phyloP scores from a whole-genome alignment of 2,888 invertebrate species.

The Agrochola macilenta region DNA sequence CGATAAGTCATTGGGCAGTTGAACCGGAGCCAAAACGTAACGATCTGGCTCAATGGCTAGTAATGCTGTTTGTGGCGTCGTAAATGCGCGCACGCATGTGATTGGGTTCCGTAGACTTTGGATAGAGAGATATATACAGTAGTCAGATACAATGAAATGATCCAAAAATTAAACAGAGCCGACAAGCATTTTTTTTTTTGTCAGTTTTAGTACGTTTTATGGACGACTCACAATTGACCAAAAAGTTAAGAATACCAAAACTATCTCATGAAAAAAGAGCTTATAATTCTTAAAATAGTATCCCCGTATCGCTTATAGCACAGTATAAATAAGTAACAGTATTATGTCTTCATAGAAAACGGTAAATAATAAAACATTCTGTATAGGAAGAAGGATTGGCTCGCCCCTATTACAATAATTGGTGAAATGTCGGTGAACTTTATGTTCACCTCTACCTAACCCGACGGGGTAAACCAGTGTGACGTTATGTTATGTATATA shows the following conservation, averaged over 20 bases:
- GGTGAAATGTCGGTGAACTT: not conserved
- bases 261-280: not conserved
- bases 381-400: not conserved
- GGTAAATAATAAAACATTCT: not conserved
- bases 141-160: not conserved
- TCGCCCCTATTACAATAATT: not conserved
- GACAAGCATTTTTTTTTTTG: not conserved
- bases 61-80: conserved; percentile 39
- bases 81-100: conserved; percentile 24
- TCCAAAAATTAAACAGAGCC: not conserved
- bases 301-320: not conserved
- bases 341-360: too few species aligned
- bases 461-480: too few species aligned
- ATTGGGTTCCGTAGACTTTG: conserved; percentile 19
- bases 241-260: not conserved
- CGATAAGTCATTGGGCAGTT: conserved; percentile 73
- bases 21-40: conserved; percentile 73
- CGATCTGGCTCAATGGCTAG: conserved; percentile 52
- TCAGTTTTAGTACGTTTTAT: not conserved
- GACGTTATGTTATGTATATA: too few species aligned
- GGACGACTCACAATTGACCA: not conserved
- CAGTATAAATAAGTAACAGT: too few species aligned
- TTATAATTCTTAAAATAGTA: not conserved
- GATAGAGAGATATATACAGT: not conserved
- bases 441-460: too few species aligned